Evolutionary conservation across 2,888 invertebrate genomes (phyloP), one percentile per base, ranked within the genome.

Genomic region (Eilema depressum): DNA sequence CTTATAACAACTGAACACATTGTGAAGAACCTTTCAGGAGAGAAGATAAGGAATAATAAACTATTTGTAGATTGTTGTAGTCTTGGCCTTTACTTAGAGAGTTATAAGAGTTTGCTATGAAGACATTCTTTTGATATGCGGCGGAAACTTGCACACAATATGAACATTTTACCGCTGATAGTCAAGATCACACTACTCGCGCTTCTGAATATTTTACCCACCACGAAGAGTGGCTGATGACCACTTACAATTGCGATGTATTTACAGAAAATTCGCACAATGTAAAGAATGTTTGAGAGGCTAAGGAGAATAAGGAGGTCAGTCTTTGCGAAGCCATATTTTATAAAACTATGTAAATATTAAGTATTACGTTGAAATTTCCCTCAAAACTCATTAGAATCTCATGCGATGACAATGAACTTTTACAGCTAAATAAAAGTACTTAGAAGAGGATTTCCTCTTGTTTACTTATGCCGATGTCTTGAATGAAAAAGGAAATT

Each of bases 1-100:
- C 85, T 88, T 86, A 88, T 81, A 86, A 83, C 82, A 82, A 81
- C 82, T 82, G 85, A 84, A 83, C 81, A 83, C 76, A 78, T 71
- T 77, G 79, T 81, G 75, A 78, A 84, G 82, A 81, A 83, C 82
- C 78, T 84, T 83, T 83, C 81, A 74, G 75, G 67, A 73, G 81
- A 79, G 79, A 78, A 74, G 8, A 74, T 71, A 73, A 71, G 70
- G 68, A 81, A 84, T 76, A 82, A 79, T 73, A 77, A 72, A 77
- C 78, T 75, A 76, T 75, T 75, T 68, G 73, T 37, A 79, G 74
- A 76, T 71, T 76, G 74, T 63, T 68, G 66, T 57, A 65, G 61
- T 56, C 59, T 60, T 25, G 56, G 70, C 74, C 76, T 83, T 81
- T 76, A 64, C 75, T 68, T 64, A 75, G 72, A 72, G 30, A 68